Conservation (phyloP, 2,113 vertebrate species). For the Ibidorhyncha struthersii region DNA sequence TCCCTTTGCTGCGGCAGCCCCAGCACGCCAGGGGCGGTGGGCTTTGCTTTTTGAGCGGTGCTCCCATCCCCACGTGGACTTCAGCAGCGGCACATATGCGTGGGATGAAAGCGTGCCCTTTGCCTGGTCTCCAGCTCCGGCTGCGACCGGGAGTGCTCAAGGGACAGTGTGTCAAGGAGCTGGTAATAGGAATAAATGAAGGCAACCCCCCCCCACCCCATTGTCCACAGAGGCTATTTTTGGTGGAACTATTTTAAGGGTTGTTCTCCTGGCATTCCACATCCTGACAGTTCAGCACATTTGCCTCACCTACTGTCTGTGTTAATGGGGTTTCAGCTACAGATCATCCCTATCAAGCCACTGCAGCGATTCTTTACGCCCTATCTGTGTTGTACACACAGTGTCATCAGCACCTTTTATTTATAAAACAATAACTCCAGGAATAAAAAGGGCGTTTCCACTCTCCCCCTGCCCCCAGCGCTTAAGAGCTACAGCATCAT, state of each 20-base stretch:
- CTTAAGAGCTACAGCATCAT: not conserved
- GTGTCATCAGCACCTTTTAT: slow-evolving; percentile 55
- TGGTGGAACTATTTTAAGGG: slow-evolving; percentile 74
- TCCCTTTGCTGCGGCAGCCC: not conserved
- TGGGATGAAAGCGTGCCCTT: not conserved
- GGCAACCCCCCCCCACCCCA: not conserved
- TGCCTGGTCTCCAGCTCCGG: not conserved
- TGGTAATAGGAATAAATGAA: slow-evolving; percentile 51
- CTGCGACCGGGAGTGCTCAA: not conserved
- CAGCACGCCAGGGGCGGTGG: fast-evolving
- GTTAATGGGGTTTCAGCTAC: slow-evolving; percentile 71
- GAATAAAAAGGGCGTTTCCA: not conserved
- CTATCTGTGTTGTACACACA: slow-evolving; percentile 26
- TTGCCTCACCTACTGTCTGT: slow-evolving; percentile 67
- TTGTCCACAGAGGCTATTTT: slow-evolving; percentile 64
- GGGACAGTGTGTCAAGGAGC: slow-evolving; percentile 42
- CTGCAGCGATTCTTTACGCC: slow-evolving; percentile 60
- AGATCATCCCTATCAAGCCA: slow-evolving; percentile 71
- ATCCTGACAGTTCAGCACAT: slow-evolving; percentile 76
- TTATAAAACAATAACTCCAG: slow-evolving; percentile 46
- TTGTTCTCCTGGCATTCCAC: slow-evolving; percentile 67
- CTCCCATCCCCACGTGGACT: not conserved
- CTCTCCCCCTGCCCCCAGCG: not conserved
- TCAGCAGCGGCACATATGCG: fast-evolving
- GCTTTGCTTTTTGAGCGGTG: not conserved